These are phyloP conservation scores for Podarcis raffonei DNA, from an alignment of 2,113 vertebrate genomes.

Conservation along the genomic window DNA sequence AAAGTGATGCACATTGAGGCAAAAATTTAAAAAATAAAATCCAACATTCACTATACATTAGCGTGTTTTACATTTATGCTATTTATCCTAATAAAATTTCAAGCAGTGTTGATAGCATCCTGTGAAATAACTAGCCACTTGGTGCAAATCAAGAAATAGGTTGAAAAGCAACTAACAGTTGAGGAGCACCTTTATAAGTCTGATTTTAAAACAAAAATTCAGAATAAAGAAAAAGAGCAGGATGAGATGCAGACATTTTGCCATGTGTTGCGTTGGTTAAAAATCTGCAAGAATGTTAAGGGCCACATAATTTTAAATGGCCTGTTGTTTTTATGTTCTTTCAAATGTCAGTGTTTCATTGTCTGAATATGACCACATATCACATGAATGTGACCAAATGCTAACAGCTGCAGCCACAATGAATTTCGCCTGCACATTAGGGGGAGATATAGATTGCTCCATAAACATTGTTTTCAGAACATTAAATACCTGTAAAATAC, in stretches of 20 bases:
- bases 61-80: neutral
- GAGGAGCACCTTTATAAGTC: neutral
- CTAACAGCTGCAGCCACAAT: neutral
- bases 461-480: neutral
- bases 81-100: neutral
- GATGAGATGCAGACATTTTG: neutral
- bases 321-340: neutral
- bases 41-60: too few species aligned
- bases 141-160: neutral
- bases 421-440: neutral
- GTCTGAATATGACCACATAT: accelerated
- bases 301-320: neutral
- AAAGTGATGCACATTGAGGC: too few species aligned
- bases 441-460: neutral
- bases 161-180: neutral
- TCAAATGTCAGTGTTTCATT: neutral
- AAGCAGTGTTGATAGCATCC: neutral
- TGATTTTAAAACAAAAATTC: neutral
- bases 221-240: neutral
- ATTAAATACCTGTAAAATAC: neutral
- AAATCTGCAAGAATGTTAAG: neutral
- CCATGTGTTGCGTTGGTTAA: neutral
- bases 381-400: neutral
- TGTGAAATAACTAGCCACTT: neutral
- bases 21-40: too few species aligned